Evolutionary conservation across 2,113 vertebrate genomes (phyloP).

Genomic region (Microcebus tavaratra): DNA sequence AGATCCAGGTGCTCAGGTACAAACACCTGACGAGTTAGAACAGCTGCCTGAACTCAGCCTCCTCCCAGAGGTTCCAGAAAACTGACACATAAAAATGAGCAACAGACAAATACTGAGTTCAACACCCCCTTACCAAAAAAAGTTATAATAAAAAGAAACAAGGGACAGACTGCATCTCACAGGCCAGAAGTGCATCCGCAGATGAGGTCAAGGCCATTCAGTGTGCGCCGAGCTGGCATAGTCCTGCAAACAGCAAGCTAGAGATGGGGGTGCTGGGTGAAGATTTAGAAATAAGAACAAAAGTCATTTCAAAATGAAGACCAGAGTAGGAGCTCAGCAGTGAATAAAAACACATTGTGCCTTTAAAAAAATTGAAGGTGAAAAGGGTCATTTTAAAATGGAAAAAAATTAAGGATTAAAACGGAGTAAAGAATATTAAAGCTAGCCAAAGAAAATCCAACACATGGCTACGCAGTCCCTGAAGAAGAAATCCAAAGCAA

Average conservation of each 20-base stretch:
- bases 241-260: accelerated
- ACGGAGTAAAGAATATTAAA: not conserved
- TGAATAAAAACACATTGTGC: not conserved
- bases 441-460: not conserved
- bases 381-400: not conserved
- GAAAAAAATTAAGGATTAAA: not conserved
- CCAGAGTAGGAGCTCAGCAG: no score
- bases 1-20: not conserved
- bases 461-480: accelerated
- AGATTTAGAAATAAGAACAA: not conserved
- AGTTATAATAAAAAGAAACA: not conserved
- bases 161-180: not conserved
- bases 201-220: accelerated
- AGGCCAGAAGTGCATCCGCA: not conserved
- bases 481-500: not conserved
- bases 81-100: not conserved
- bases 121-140: no score
- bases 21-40: not conserved
- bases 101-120: not conserved
- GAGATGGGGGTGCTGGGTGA: not conserved
- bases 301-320: not conserved
- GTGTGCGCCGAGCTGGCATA: accelerated
- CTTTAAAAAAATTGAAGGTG: not conserved
- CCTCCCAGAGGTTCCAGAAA: not conserved
- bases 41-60: no score